phyloP scores from a whole-genome alignment of 2,113 vertebrate species.

The Synchiropus splendidus region DNA sequence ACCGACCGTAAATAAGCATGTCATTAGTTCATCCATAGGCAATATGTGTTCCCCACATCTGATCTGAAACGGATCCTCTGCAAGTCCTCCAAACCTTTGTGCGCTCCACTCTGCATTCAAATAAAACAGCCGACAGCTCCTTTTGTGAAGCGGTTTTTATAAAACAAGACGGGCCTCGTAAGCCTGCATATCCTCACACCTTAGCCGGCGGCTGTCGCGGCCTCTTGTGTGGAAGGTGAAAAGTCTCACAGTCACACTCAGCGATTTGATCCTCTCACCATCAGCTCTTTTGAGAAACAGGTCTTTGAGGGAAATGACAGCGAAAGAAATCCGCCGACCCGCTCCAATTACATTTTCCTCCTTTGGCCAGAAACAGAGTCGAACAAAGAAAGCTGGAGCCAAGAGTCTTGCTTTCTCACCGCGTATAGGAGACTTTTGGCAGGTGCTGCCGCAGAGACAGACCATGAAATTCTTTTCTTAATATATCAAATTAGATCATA shows the following conservation, averaged over 20 bases:
- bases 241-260: conserved; percentile 27
- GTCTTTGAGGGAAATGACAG: conserved; percentile 17
- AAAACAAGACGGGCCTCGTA: too few relatives aligned
- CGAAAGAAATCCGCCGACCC: too few relatives aligned
- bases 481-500: conserved; percentile 28
- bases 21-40: too few relatives aligned
- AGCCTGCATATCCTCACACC: too few relatives aligned
- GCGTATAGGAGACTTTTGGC: conserved; percentile 19
- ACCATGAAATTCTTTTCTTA: conserved; percentile 10
- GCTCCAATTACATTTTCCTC: conserved; percentile 14
- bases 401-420: conserved; percentile 7
- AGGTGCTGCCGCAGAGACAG: conserved; percentile 21
- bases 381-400: conserved; percentile 4
- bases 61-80: too few relatives aligned
- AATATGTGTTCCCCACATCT: too few relatives aligned
- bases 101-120: too few relatives aligned
- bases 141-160: too few relatives aligned
- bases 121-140: too few relatives aligned
- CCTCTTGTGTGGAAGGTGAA: conserved; percentile 16
- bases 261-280: conserved; percentile 31
- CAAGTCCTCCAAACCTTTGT: too few relatives aligned
- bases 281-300: conserved; percentile 22
- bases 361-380: conserved; percentile 16
- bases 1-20: too few relatives aligned
- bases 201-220: too few relatives aligned